Percentiles rank a stretch among this genome's conserved stretches.
phyloP scores from a whole-genome alignment of 92 coral and sea anemone genomes.

The Bergia sp. region DNA sequence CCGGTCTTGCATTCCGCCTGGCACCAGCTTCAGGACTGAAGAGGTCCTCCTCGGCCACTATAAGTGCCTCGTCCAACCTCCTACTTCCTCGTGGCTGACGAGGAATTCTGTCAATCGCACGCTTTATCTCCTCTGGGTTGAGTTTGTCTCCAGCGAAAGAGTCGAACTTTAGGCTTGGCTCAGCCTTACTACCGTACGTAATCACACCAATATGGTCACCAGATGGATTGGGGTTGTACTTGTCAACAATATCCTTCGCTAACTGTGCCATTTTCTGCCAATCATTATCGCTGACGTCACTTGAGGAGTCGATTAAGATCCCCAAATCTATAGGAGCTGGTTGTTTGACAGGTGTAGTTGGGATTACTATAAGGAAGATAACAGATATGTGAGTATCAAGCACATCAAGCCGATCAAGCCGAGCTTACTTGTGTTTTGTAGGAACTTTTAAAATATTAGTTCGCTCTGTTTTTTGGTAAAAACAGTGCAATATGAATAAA shows the following conservation, averaged over 20 bases:
- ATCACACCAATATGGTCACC: constrained; percentile 76
- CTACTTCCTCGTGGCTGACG: constrained; percentile 62
- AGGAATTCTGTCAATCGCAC: constrained; percentile 54
- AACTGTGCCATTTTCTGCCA: constrained; percentile 60
- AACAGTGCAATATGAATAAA: too few species aligned
- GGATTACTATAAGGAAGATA: neutral
- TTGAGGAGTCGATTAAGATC: constrained; percentile 77
- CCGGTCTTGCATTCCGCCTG: constrained; percentile 70
- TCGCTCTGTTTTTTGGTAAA: too few species aligned
- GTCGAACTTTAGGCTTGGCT: constrained; percentile 60
- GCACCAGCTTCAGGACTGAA: constrained; percentile 70
- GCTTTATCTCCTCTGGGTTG: constrained; percentile 49
- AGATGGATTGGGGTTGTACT: constrained; percentile 49
- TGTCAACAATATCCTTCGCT: constrained; percentile 61
- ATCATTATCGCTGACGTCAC: constrained; percentile 58
- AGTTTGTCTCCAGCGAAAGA: constrained; percentile 58
- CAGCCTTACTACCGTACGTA: constrained; percentile 66
- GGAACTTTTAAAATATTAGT: too few species aligned
- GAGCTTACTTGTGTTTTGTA: neutral
- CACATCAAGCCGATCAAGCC: neutral
- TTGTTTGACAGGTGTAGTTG: neutral
- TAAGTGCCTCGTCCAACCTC: constrained; percentile 66
- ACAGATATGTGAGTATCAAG: neutral
- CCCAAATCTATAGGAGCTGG: constrained; percentile 75
- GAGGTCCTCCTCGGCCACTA: constrained; percentile 56